Conservation (phyloP, 2,113 vertebrate genomes). For the Ceyx margarethae region DNA sequence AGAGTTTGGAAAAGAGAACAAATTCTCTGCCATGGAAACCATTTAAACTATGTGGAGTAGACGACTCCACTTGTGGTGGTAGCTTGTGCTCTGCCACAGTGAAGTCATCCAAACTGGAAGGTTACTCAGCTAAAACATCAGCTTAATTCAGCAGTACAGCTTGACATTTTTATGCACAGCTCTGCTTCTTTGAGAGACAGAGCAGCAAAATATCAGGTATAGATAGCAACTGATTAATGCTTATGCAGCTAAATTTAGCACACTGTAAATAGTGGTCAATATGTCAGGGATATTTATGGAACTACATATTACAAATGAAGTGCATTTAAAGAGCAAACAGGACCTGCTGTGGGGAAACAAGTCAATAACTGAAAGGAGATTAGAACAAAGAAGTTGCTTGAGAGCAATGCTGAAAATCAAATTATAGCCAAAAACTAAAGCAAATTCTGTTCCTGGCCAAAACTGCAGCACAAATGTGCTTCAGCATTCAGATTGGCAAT, state of each 20-base stretch:
- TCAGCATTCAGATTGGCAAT: not conserved
- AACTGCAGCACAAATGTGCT: not conserved
- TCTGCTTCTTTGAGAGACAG: not conserved
- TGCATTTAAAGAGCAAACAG: not conserved
- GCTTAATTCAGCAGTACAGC: not conserved
- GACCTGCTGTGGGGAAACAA: fast-evolving
- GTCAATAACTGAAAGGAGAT: not conserved
- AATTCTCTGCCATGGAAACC: not conserved
- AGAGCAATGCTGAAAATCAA: not conserved
- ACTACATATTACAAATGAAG: not conserved
- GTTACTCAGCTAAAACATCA: not conserved
- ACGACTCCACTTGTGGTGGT: not conserved
- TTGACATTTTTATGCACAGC: not conserved
- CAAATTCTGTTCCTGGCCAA: not conserved
- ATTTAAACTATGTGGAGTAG: not conserved
- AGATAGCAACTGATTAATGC: not conserved
- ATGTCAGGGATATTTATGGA: not conserved
- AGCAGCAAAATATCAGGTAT: not conserved
- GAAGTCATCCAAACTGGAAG: not conserved
- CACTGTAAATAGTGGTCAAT: not conserved
- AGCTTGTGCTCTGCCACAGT: not conserved
- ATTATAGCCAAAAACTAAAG: not conserved
- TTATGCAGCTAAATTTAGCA: not conserved
- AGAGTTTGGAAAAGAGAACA: not conserved
- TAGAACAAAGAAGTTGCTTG: not conserved